These are phyloP conservation scores for Leptobrachium ailaonicum DNA, from an alignment of 2,113 vertebrate species.

Conservation along the genomic window DNA sequence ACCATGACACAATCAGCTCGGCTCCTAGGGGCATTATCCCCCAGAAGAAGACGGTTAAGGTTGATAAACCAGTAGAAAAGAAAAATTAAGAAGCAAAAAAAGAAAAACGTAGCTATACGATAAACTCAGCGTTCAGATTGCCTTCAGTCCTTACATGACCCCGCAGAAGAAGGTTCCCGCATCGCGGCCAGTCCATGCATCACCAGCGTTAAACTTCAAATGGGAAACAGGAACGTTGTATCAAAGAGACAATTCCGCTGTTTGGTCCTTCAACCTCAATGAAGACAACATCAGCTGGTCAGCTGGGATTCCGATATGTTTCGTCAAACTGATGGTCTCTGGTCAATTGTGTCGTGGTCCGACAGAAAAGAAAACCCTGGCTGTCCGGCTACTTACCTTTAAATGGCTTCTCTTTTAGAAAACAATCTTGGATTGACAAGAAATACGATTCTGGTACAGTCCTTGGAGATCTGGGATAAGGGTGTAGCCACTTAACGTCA, in stretches of 20 bases:
- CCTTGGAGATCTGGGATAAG: no score
- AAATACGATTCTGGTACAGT: no score
- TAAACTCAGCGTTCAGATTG: background rate
- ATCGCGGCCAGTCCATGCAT: slow-evolving; percentile 19
- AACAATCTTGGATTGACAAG: no score
- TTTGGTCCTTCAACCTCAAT: slow-evolving; percentile 40
- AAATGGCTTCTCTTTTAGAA: no score
- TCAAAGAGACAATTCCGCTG: slow-evolving; percentile 24
- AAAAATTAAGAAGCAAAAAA: no score
- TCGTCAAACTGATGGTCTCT: slow-evolving; percentile 24
- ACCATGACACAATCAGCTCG: no score
- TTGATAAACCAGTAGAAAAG: no score
- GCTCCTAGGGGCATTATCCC: no score
- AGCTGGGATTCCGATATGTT: slow-evolving; percentile 31
- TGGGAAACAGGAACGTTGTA: slow-evolving; percentile 23
- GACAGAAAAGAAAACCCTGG: background rate
- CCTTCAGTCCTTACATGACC: slow-evolving; percentile 28
- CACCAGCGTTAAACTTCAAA: slow-evolving; percentile 31
- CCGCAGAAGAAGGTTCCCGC: background rate
- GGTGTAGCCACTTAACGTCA: no score
- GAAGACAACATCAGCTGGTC: slow-evolving; percentile 33
- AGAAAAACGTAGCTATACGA: slow-evolving; percentile 1
- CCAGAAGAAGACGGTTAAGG: no score
- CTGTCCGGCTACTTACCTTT: background rate
- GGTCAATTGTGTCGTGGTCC: slow-evolving; percentile 19